Evolutionary conservation across 2,797 vertebrate genomes (phyloP), one percentile per base, ranked within the genome.

Genomic region (Crenichthys baileyi): DNA sequence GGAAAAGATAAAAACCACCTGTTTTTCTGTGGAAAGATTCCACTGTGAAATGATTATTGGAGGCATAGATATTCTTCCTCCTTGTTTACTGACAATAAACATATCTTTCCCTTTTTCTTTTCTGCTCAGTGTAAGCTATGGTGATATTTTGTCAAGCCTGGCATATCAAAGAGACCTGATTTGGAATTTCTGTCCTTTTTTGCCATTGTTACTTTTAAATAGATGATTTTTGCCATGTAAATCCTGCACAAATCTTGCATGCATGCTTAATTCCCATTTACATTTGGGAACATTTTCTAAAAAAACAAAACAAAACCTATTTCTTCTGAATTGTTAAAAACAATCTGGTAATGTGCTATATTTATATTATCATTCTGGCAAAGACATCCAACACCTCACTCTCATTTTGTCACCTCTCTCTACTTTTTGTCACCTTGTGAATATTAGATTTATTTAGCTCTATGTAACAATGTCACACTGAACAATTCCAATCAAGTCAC

Each of bases 1-100:
- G 81, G 56, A 79, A 78, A 78, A 81, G 72, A 91, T 91, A 84
- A 88, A 91, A 89, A 56, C 20, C 91, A 93, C 83, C 86, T 91
- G 90, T 91, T 61, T 93, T 90, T 80, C 80, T 79, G 77, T 50
- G 77, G 82, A 85, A 85, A 72, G 84, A 51, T 85, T 82, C 70
- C 71, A 80, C 84, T 75, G 72, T 46, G 44, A 79, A 74, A 44
- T 83, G 87, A 83, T 90, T 89, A 91, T 92, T 86, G 75, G 70
- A 79, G 75, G 73, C 72, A 78, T 61, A 74, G 77, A 67, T 53
- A 36, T 63, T 83, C 79, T 80, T 79, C 83, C 36, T 75, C 73
- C 58, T 76, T 92, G 81, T 91, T 91, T 89, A 77, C 86, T 58
- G 65, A 77, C 75, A 77, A 83, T 65, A 76, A 82, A 78, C 77